phyloP scores from a whole-genome alignment of 2,797 vertebrate species.

The Myripristis jacobus region DNA sequence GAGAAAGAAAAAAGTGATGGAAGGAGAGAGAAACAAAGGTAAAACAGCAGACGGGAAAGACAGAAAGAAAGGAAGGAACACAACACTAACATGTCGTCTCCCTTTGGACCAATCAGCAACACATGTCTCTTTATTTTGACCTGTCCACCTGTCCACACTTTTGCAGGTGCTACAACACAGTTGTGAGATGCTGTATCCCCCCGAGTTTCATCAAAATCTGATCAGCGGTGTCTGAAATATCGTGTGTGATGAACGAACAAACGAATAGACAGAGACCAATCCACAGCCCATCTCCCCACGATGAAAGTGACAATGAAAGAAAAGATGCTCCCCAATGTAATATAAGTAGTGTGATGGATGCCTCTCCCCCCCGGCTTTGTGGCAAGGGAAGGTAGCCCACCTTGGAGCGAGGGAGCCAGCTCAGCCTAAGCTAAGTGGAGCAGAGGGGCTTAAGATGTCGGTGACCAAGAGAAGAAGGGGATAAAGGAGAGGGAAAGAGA shows the following conservation, averaged over 20 bases:
- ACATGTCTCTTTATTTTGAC: too few species aligned
- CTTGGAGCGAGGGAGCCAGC: slow-evolving; percentile 25
- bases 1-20: too few species aligned
- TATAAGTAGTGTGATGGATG: neutral
- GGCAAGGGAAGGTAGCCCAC: slow-evolving; percentile 16
- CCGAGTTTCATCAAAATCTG: too few species aligned
- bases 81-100: neutral
- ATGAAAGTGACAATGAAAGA: slow-evolving; percentile 15
- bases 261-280: too few species aligned
- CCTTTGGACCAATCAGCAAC: too few species aligned
- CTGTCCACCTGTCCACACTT: too few species aligned
- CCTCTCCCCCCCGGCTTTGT: neutral
- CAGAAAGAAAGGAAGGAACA: slow-evolving; percentile 31
- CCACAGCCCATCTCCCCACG: neutral
- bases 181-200: too few species aligned
- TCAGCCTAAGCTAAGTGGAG: slow-evolving; percentile 17
- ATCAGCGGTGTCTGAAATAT: too few species aligned
- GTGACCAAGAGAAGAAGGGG: slow-evolving; percentile 26
- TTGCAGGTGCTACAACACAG: too few species aligned
- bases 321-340: slow-evolving; percentile 14
- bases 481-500: slow-evolving; percentile 28
- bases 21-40: too few species aligned
- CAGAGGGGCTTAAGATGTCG: slow-evolving; percentile 15
- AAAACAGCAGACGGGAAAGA: slow-evolving; percentile 19
- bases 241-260: too few species aligned